phyloP scores from a whole-genome alignment of 2,113 vertebrate species.

The Phrynosoma blainvillii region DNA sequence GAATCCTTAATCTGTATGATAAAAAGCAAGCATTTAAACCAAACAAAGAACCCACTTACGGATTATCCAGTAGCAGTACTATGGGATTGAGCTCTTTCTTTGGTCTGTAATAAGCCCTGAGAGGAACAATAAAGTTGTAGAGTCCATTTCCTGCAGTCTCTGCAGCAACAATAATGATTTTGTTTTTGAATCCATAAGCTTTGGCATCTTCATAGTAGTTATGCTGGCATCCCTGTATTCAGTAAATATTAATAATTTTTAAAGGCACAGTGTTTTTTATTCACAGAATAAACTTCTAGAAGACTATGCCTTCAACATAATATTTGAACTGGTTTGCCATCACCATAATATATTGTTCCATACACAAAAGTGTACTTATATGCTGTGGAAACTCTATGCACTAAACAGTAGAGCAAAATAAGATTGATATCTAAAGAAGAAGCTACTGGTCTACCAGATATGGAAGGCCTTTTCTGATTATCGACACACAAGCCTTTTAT shows the following conservation, averaged over 20 bases:
- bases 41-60: conserved; percentile 79
- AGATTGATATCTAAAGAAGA: too few species aligned
- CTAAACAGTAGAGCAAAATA: too few species aligned
- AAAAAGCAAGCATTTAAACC: conserved; percentile 21
- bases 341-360: too few species aligned
- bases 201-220: conserved; percentile 95
- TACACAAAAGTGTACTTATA: too few species aligned
- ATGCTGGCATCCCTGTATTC: conserved; percentile 91
- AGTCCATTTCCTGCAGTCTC: conserved; percentile 97
- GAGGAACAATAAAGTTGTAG: conserved; percentile 97
- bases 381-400: too few species aligned
- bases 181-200: conserved; percentile 97
- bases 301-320: neutral
- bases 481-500: neutral
- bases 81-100: conserved; percentile 95
- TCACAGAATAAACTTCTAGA: neutral
- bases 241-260: conserved; percentile 16
- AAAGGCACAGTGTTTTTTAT: neutral
- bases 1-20: conserved; percentile 22
- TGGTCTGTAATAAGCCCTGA: conserved; percentile 96
- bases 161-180: conserved; percentile 95
- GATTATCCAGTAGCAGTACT: conserved; percentile 94
- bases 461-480: neutral
- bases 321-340: neutral
- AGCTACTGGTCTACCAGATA: neutral